phyloP scores from a whole-genome alignment of 1,140 invertebrate genomes.

The Sycobia sp. region DNA sequence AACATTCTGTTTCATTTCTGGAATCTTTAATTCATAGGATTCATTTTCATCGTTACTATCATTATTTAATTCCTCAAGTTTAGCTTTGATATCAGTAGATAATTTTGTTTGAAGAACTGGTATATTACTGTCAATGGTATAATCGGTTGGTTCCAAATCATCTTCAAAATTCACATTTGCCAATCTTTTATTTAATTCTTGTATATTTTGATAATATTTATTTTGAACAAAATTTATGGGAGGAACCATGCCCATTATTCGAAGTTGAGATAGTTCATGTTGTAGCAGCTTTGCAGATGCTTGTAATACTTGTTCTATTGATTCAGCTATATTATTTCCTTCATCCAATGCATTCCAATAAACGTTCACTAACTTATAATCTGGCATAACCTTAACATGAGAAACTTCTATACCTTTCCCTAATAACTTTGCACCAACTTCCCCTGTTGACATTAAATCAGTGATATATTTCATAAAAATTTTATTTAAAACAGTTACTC shows the following conservation, averaged over 20 bases:
- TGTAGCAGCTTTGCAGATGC: slow-evolving; percentile 64
- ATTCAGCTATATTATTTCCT: slow-evolving; percentile 44
- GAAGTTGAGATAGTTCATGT: slow-evolving; percentile 71
- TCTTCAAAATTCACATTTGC: slow-evolving; percentile 67
- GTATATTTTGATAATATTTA: slow-evolving; percentile 58
- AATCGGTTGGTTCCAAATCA: slow-evolving; percentile 50
- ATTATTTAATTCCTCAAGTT: slow-evolving; percentile 40
- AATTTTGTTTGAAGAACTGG: slow-evolving; percentile 54
- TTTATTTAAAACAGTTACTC: slow-evolving; percentile 73
- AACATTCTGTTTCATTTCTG: slow-evolving; percentile 72
- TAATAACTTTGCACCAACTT: slow-evolving; percentile 65
- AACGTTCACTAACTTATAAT: slow-evolving; percentile 71
- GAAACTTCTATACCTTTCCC: slow-evolving; percentile 72
- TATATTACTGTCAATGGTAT: slow-evolving; percentile 47
- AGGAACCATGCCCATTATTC: slow-evolving; percentile 74
- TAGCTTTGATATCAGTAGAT: slow-evolving; percentile 58
- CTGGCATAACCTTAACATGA: slow-evolving; percentile 67
- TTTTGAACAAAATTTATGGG: slow-evolving; percentile 74
- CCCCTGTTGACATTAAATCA: slow-evolving; percentile 73
- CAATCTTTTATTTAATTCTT: slow-evolving; percentile 66
- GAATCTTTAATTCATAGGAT: slow-evolving; percentile 46
- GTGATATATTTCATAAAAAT: slow-evolving; percentile 81
- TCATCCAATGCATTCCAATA: slow-evolving; percentile 69
- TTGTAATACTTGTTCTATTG: slow-evolving; percentile 61
- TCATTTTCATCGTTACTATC: slow-evolving; percentile 44